Conservation (phyloP, 2,113 vertebrate species). For the Mobula birostris region DNA sequence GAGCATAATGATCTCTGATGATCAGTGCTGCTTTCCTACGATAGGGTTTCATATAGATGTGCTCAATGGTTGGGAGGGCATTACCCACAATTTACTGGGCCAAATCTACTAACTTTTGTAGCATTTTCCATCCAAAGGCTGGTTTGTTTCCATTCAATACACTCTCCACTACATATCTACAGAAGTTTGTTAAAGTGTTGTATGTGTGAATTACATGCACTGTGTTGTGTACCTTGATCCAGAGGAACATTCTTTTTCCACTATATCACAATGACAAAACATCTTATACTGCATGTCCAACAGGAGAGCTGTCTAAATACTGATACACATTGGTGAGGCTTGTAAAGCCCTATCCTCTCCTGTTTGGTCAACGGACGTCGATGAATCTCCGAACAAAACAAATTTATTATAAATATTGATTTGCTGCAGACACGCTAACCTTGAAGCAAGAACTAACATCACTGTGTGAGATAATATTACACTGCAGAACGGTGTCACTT, state of each 20-base stretch:
- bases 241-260: background rate
- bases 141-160: too few species aligned
- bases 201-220: too few species aligned
- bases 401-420: slow-evolving; percentile 11
- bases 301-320: background rate
- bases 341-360: background rate
- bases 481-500: background rate
- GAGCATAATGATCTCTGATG: too few species aligned
- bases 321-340: background rate
- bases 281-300: background rate
- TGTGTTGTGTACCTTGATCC: too few species aligned
- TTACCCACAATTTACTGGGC: too few species aligned
- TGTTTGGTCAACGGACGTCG: background rate
- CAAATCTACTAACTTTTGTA: too few species aligned
- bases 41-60: too few species aligned
- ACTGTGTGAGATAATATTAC: background rate
- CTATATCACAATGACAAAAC: background rate
- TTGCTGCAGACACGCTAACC: background rate
- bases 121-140: too few species aligned
- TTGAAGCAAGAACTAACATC: background rate
- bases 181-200: too few species aligned
- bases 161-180: too few species aligned
- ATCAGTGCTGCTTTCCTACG: too few species aligned
- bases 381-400: background rate
- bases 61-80: too few species aligned